These are phyloP conservation scores for Caenorhabditis macrosperma DNA, from an alignment of 2,888 invertebrate species.

Conservation along the genomic window DNA sequence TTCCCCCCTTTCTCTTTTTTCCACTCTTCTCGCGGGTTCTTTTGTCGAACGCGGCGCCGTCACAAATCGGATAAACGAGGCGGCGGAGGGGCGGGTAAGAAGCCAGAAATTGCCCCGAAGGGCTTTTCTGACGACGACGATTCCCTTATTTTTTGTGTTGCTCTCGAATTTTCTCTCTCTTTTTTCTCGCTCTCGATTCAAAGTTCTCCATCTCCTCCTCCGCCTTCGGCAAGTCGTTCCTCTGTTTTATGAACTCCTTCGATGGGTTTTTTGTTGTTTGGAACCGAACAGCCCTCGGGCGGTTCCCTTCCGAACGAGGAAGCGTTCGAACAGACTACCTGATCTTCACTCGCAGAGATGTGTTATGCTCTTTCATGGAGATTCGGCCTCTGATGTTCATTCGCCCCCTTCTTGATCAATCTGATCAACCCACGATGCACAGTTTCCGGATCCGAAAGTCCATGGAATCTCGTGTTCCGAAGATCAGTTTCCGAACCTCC, in stretches of 20 bases:
- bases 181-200: conserved; percentile 15
- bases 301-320: no score
- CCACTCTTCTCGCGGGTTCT: conserved; percentile 25
- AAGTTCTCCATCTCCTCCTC: conserved; percentile 24
- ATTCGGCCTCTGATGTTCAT: no score
- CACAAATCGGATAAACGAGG: conserved; percentile 48
- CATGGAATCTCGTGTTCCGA: no score
- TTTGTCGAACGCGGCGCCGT: conserved; percentile 28
- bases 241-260: conserved; percentile 1
- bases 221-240: neutral
- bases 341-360: no score
- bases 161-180: neutral
- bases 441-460: no score
- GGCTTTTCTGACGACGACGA: conserved; percentile 40
- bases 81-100: conserved; percentile 14
- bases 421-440: no score
- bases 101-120: conserved; percentile 54
- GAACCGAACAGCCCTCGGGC: neutral
- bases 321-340: no score
- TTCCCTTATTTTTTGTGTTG: conserved; percentile 16
- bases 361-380: no score
- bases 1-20: conserved; percentile 24
- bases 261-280: neutral
- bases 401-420: no score
- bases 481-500: no score